phyloP scores from a whole-genome alignment of 2,797 vertebrate species.

The Onychomys leucogaster region DNA sequence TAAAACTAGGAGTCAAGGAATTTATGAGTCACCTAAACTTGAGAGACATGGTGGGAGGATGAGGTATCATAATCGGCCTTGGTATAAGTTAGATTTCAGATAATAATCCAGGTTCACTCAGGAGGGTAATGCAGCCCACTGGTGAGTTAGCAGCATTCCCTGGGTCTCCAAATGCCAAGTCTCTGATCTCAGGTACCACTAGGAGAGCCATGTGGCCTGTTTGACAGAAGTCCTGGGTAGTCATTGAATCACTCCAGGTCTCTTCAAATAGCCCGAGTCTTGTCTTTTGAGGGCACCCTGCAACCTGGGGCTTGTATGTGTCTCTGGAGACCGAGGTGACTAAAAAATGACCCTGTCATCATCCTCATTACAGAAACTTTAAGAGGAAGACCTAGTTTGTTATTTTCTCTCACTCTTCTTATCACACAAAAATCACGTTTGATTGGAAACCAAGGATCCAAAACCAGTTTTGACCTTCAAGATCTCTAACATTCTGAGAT shows the following conservation, averaged over 20 bases:
- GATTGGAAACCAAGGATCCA: neutral
- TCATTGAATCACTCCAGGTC: neutral
- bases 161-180: neutral
- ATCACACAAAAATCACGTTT: slow-evolving; percentile 48
- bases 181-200: neutral
- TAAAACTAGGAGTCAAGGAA: neutral
- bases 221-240: neutral
- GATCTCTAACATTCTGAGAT: neutral
- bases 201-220: neutral
- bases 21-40: neutral
- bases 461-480: neutral
- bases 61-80: neutral
- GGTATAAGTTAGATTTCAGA: neutral
- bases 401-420: neutral
- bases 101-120: neutral
- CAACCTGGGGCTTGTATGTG: neutral
- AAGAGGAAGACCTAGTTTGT: neutral
- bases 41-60: neutral
- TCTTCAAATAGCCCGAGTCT: neutral
- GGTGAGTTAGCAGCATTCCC: neutral
- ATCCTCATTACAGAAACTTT: neutral
- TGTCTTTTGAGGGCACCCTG: neutral
- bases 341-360: neutral
- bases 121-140: neutral
- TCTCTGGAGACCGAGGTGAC: neutral